These are phyloP conservation scores for Trematocara stigmaticum DNA, from an alignment of 2,113 vertebrate genomes.

Conservation along the genomic window DNA sequence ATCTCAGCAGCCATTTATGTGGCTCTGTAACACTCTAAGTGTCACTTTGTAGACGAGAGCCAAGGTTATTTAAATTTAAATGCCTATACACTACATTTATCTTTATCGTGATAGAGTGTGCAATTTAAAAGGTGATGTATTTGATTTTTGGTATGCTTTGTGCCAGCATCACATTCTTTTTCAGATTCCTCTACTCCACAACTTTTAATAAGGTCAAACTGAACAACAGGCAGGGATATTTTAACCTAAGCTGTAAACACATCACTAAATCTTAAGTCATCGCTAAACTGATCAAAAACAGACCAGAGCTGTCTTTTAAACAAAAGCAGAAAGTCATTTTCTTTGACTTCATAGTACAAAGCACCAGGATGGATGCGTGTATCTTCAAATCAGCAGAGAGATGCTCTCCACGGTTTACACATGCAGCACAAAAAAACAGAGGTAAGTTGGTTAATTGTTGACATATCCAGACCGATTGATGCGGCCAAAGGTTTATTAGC, in stretches of 20 bases:
- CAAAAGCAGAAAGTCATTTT: background rate
- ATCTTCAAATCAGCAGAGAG: background rate
- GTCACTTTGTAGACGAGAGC: background rate
- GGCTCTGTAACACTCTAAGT: background rate
- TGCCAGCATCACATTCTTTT: background rate
- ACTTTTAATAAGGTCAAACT: background rate
- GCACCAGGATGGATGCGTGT: background rate
- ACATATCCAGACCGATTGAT: background rate
- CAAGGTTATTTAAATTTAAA: background rate
- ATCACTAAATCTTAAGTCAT: background rate
- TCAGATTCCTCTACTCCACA: background rate
- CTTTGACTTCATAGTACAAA: background rate
- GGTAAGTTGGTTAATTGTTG: background rate
- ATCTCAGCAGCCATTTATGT: background rate
- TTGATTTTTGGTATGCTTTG: background rate
- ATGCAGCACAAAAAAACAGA: background rate
- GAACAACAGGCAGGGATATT: background rate
- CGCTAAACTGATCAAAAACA: background rate
- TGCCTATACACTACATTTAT: background rate
- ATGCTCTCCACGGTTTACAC: background rate
- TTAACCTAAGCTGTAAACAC: background rate
- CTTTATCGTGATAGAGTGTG: background rate
- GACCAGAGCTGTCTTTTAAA: background rate
- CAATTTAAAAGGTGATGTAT: background rate
- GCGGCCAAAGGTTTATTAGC: background rate